Percentiles rank a stretch among this genome's conserved stretches.
phyloP scores from a whole-genome alignment of 2,113 vertebrate genomes.

The Carollia perspicillata region DNA sequence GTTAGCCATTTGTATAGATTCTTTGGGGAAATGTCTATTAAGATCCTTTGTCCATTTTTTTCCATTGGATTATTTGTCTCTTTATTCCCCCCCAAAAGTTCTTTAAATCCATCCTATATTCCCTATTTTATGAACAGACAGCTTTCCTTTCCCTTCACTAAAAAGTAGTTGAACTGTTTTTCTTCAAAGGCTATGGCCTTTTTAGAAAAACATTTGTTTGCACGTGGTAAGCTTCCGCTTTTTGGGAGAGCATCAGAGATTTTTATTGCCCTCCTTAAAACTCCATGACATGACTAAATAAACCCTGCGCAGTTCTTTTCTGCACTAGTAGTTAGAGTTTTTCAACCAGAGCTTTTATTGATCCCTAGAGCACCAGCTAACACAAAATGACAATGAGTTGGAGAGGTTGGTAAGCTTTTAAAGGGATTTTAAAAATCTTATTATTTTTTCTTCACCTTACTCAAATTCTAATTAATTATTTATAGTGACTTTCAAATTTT shows the following conservation, averaged over 20 bases:
- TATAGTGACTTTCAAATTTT: neutral
- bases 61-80: neutral
- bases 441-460: conserved; percentile 10
- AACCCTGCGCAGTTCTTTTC: conserved; percentile 50
- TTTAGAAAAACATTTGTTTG: conserved; percentile 38
- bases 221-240: neutral
- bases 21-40: neutral
- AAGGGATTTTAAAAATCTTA: conserved; percentile 22
- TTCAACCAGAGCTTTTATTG: conserved; percentile 50
- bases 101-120: neutral
- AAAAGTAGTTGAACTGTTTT: neutral
- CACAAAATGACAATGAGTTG: neutral
- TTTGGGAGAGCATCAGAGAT: conserved; percentile 32
- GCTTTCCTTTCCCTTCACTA: neutral
- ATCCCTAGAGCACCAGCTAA: conserved; percentile 12
- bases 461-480: neutral
- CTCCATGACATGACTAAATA: conserved; percentile 54
- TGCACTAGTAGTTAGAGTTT: conserved; percentile 58
- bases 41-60: neutral
- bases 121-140: neutral
- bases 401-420: neutral
- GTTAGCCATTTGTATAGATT: neutral
- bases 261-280: conserved; percentile 52
- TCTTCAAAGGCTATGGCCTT: neutral
- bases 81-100: neutral